Base-by-base conservation (phyloP, 2,888 invertebrate species). In the Thera obeliscata region DNA sequence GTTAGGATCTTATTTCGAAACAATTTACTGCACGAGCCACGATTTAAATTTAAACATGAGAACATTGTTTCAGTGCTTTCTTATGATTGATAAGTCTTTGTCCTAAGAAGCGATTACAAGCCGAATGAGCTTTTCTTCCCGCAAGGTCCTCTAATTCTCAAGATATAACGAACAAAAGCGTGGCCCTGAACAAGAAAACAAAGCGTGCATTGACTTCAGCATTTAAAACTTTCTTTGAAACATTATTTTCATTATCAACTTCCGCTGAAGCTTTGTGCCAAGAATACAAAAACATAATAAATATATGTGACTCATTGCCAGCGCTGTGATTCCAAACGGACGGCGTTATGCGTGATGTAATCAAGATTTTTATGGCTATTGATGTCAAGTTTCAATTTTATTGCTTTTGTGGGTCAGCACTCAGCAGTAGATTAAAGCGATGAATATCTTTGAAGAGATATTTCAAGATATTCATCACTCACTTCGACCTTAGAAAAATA, bases 241-340 rank as follows among this genome's bases (percentile, higher is more conserved):
- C 75, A 70, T 76, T 76, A 73, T 76, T 79, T 78, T 79, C 80
- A 82, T 79, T 79, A 79, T 73, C 61, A 72, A 76, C 81, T 85
- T 86, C 86, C 86, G 83, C 67, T 71, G 71, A 74, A 73, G 79
- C 78, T 80, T 77, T 73, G 81, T 84, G 86, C 86, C 85, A 86
- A 86, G 83, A 84, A 80, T 81, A 82, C 75, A 81, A 81, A 77
- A 77, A 75, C 73, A 72, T 73, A 66, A 75, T 66, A 74, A 72
- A 74, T 59, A 72, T 73, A 74, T 56, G 70, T 85, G 87, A 87
- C 69, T 87, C 87, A 87, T 65, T 76, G 78, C 76, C 80, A 79
- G 76, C 74, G 75, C 70, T 76, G 72, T 74, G 74, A 76, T 76
- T 74, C 73, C 75, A 73, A 66, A 71, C 62, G 69, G 65, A 71